Evolutionary conservation across 2,113 vertebrate genomes (phyloP).

Genomic region (Mustela lutreola): DNA sequence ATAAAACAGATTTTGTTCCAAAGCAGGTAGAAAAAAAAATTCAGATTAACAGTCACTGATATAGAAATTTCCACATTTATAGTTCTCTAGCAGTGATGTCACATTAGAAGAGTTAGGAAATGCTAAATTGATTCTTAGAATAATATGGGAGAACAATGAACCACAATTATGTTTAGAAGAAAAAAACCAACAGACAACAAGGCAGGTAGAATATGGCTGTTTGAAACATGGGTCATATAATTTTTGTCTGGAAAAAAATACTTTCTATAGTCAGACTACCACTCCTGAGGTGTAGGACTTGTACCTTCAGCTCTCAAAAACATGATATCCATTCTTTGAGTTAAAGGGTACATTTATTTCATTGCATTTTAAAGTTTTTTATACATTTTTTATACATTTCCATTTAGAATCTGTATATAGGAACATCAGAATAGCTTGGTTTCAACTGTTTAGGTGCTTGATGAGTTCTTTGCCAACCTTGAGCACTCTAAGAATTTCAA

Average conservation of each 20-base stretch:
- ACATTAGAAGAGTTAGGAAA: neutral
- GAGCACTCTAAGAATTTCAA: neutral
- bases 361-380: neutral
- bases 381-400: neutral
- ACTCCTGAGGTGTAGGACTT: neutral
- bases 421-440: neutral
- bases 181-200: neutral
- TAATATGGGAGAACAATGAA: neutral
- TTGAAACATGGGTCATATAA: neutral
- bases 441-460: neutral
- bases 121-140: neutral
- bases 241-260: neutral
- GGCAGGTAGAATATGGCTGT: neutral
- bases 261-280: neutral
- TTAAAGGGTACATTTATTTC: neutral
- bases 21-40: neutral
- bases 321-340: neutral
- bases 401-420: neutral
- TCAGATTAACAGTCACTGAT: neutral
- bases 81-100: neutral
- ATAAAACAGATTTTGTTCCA: neutral
- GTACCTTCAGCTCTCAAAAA: neutral
- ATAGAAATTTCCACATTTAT: neutral
- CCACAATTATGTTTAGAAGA: neutral
- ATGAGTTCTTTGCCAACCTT: constrained; percentile 36